A percentile compares a stretch with the other conserved stretches of the same genome.
Evolutionary conservation across 1,140 invertebrate genomes (phyloP).

Genomic region (Philopotamus ludificatus): DNA sequence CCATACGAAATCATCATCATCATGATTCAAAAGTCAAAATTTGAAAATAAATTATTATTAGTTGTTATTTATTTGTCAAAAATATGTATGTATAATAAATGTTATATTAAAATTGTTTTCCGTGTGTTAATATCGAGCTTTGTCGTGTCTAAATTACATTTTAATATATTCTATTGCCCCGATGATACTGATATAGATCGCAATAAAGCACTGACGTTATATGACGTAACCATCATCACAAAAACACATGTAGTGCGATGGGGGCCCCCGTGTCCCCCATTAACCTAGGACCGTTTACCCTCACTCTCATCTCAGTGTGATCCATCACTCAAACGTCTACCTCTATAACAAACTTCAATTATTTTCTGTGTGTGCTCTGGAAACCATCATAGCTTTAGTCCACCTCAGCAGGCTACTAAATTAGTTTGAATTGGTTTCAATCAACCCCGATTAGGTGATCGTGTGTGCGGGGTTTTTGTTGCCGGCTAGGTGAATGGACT

Average conservation of each 20-base stretch:
- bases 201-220: too few relatives aligned
- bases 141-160: too few relatives aligned
- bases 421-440: constrained; percentile 42
- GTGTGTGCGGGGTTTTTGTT: constrained; percentile 9
- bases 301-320: constrained; percentile 34
- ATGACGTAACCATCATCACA: too few relatives aligned
- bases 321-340: constrained; percentile 40
- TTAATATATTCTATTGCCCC: too few relatives aligned
- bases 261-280: constrained; percentile 21
- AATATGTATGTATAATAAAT: too few relatives aligned
- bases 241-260: constrained; percentile 7
- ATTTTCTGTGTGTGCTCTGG: constrained; percentile 24
- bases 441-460: constrained; percentile 39
- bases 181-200: too few relatives aligned
- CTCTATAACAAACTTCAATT: constrained; percentile 37
- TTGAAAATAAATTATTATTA: too few relatives aligned
- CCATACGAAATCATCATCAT: too few relatives aligned
- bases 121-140: too few relatives aligned
- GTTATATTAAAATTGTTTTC: too few relatives aligned
- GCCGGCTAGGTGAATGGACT: background rate
- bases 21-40: too few relatives aligned
- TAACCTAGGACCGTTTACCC: constrained; percentile 34
- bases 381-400: constrained; percentile 25
- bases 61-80: too few relatives aligned
- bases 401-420: constrained; percentile 39